A percentile compares a stretch with the other conserved stretches of the same genome.
These are phyloP conservation scores for Druon quercuslanigerum DNA, from an alignment of 1,140 invertebrate genomes.

Conservation along the genomic window DNA sequence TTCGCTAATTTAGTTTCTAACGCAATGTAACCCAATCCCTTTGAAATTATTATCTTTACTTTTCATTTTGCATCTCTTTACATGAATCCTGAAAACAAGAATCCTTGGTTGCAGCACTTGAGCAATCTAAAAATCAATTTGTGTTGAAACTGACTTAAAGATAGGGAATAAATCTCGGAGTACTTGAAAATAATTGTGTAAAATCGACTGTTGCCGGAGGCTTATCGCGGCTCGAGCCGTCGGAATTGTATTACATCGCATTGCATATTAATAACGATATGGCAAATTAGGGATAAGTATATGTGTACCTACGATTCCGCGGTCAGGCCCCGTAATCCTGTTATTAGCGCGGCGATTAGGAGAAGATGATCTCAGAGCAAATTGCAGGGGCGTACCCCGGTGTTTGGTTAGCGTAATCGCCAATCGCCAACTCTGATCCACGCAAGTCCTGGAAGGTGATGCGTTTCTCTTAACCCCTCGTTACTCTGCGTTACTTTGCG, in stretches of 20 bases:
- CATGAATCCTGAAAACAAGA: too few species aligned
- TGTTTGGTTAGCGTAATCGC: constrained; percentile 61
- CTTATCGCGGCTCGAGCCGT: constrained; percentile 47
- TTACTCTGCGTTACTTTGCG: constrained; percentile 34
- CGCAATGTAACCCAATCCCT: too few species aligned
- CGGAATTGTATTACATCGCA: constrained; percentile 58
- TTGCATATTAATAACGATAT: constrained; percentile 62
- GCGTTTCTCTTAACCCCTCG: constrained; percentile 51
- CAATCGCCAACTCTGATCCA: constrained; percentile 56
- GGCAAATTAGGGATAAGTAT: constrained; percentile 62
- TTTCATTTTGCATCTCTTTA: too few species aligned
- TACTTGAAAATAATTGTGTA: constrained; percentile 30
- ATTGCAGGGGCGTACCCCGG: constrained; percentile 57
- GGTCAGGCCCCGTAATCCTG: constrained; percentile 57
- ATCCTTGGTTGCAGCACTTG: too few species aligned
- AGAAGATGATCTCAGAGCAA: constrained; percentile 55
- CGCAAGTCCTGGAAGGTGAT: constrained; percentile 44
- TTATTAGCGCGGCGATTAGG: constrained; percentile 61
- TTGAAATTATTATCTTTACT: too few species aligned
- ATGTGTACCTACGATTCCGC: constrained; percentile 46
- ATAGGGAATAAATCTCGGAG: constrained; percentile 10
- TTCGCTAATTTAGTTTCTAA: too few species aligned
- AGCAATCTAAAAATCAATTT: constrained; percentile 10
- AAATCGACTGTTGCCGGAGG: constrained; percentile 41
- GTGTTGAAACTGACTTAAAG: neutral